Conservation (phyloP, 2,113 vertebrate genomes). For the Melanotaenia duboulayi region DNA sequence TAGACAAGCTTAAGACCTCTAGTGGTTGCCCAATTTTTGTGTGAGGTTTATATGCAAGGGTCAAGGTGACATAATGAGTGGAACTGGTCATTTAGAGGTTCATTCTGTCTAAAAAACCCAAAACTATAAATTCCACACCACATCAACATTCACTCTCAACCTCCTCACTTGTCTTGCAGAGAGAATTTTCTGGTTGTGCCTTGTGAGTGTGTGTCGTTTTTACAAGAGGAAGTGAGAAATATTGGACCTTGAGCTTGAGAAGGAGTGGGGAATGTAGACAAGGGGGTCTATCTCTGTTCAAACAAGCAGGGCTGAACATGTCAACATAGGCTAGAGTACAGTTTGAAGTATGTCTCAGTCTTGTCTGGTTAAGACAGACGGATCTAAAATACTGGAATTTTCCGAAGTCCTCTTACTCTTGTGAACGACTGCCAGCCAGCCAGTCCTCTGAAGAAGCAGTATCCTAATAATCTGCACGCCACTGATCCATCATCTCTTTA, state of each 20-base stretch:
- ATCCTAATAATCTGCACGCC: neutral
- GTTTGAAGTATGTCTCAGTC: neutral
- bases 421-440: slow-evolving; percentile 5
- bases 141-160: slow-evolving; percentile 2
- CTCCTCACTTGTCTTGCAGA: slow-evolving; percentile 3
- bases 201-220: slow-evolving; percentile 5
- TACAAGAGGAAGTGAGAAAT: slow-evolving; percentile 65
- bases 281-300: slow-evolving; percentile 62
- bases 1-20: slow-evolving; percentile 44
- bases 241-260: slow-evolving; percentile 74
- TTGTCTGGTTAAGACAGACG: slow-evolving; percentile 8
- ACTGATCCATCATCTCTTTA: slow-evolving; percentile 33
- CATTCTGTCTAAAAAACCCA: slow-evolving; percentile 1
- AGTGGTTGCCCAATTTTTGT: slow-evolving; percentile 21
- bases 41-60: slow-evolving; percentile 17
- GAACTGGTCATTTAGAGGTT: neutral
- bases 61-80: slow-evolving; percentile 5
- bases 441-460: neutral
- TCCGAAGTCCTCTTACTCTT: neutral
- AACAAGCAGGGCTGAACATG: slow-evolving; percentile 57
- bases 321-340: slow-evolving; percentile 26
- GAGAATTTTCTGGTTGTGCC: slow-evolving; percentile 11
- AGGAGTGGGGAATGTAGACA: slow-evolving; percentile 73
- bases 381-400: neutral
- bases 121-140: slow-evolving; percentile 26